These are phyloP conservation scores for Spinibarbus caldwelli DNA, from an alignment of 2,797 vertebrate species.

Conservation along the genomic window DNA sequence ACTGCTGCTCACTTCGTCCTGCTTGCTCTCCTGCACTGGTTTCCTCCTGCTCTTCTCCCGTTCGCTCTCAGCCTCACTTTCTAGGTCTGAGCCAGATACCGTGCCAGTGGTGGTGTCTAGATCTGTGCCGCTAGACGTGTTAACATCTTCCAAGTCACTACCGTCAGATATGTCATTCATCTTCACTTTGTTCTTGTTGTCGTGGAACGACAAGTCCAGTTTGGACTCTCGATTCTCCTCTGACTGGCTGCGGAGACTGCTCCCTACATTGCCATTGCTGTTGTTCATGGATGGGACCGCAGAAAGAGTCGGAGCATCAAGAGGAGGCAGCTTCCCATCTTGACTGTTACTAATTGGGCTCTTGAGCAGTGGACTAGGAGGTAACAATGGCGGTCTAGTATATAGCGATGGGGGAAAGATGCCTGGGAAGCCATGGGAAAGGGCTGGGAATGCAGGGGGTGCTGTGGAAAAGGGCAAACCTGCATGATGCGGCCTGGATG, in stretches of 20 bases:
- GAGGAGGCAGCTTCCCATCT: conserved; percentile 88
- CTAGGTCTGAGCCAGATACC: conserved; percentile 93
- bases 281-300: conserved; percentile 84
- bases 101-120: conserved; percentile 96
- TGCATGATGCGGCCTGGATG: conserved; percentile 88
- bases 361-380: conserved; percentile 91
- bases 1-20: conserved; percentile 79
- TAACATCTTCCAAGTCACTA: conserved; percentile 96
- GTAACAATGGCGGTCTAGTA: conserved; percentile 91
- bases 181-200: conserved; percentile 86
- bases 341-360: conserved; percentile 87
- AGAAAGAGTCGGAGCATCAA: conserved; percentile 85
- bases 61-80: conserved; percentile 91
- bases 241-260: conserved; percentile 65
- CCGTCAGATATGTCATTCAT: conserved; percentile 91
- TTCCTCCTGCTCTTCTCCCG: conserved; percentile 69
- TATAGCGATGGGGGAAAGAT: conserved; percentile 94
- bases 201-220: conserved; percentile 81
- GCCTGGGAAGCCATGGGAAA: conserved; percentile 91
- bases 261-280: conserved; percentile 76
- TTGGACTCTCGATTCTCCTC: conserved; percentile 82
- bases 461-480: conserved; percentile 87
- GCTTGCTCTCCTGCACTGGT: conserved; percentile 75
- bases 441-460: conserved; percentile 86
- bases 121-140: conserved; percentile 96